Base-by-base conservation (phyloP, 2,888 invertebrate genomes). In the Epinotia nisella region DNA sequence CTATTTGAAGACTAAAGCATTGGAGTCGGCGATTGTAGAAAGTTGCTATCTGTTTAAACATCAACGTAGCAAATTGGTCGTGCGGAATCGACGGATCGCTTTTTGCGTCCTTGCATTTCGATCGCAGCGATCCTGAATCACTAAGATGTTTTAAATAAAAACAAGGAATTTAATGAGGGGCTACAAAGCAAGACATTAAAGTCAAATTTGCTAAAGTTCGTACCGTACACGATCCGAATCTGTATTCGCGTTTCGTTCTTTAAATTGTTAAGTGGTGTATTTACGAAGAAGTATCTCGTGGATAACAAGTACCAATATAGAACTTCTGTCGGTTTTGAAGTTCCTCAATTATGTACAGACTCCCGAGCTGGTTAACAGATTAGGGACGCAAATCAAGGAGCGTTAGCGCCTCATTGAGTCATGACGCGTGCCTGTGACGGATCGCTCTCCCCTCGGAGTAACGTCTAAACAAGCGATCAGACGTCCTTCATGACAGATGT, bases 361-460 rank as follows among this genome's bases (percentile, higher is more conserved):
- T 17, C 58, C 39, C 41, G 62, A 41, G 62, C 62, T 29, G 64
- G 82, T 84, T 81, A 81, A 73, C 64, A 56, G 68, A 83, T 84
- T 81, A 81, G 81, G 80, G 81, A 77, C 76, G 80, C 78, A 82
- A 81, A 76, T 75, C 75, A 83, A 83, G 76, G 78, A 82, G 80
- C 85, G 82, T 87, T 83, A 85, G 86, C 89, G 87, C 85, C 83
- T 85, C 87, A 84, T 87, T 86, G 84, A 82, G 77, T 70, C 74
- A 45, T 74, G 83, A 82, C 89, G 87, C 90, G 89, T 85, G 89
- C 82, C 85, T 86, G 85, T 87, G 85, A 87, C 87, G 81, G 85
- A 87, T 86, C 78, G 81, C 78, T 76, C 66, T 75, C 80, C 83
- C 83, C 82, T 79, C 78, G 78, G 79, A 81, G 82, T 80, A 82